Base-by-base conservation (phyloP, 2,888 invertebrate species). In the Microctonus aethiopoides region DNA sequence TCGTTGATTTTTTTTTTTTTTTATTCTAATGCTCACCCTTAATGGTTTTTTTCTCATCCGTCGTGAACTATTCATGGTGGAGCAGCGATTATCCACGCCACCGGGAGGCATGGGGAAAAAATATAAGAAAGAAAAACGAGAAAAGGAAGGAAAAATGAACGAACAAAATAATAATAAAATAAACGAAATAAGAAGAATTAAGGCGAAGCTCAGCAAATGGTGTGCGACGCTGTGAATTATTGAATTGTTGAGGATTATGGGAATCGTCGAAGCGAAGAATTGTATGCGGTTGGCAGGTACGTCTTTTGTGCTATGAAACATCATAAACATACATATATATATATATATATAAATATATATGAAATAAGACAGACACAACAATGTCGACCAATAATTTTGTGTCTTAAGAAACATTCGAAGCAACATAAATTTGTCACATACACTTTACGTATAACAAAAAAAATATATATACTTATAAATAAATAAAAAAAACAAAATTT, bases 61-160 rank as follows among this genome's bases (percentile, higher is more conserved):
- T 56, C 22, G 59, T 9, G 20, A 22, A 34, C 32, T 59, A 29
- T 29, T 24, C 29, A 56, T 7, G n/a, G 46, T 46, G 16, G 16
- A 7, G 46, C 16, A 10, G 75, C 80, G 80, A 81, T 81, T 81
- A 80, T 79, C 72, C 74, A 80, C 77, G 76, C 76, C 73, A 68
- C 72, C 73, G 72, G 74, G 76, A 74, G 56, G 70, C 64, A 26
- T 39, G 52, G 34, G 63, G 24, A 13, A 59, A 46, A 32, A 59
- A 46, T 46, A 20, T 46, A 46, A 20, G 36, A n/a, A 51, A 39
- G 34, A 60, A 70, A 54, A 54, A 22, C 4, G 7, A 29, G 7
- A 60, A 57, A 52, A 60, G 24, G 56, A 20, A 13, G 16, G 24
- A 11, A 41, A 41, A 36, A 56, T 36, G 54, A 24, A 66, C 56